Evolutionary conservation across 2,888 invertebrate genomes (phyloP).

Genomic region (Micropterix aruncella): DNA sequence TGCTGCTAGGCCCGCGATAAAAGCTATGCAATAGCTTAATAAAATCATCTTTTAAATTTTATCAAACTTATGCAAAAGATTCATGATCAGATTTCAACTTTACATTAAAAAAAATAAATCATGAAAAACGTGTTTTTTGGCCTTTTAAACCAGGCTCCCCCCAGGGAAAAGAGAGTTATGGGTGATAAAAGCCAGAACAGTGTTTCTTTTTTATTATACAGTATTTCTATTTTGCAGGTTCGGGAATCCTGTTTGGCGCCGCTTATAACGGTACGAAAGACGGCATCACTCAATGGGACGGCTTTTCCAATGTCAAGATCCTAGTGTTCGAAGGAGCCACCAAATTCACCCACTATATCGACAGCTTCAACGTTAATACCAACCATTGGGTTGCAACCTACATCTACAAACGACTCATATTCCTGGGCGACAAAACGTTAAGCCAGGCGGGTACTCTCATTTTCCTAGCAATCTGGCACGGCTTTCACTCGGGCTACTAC

Average conservation of each 20-base stretch:
- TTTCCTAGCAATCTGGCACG: slow-evolving; percentile 95
- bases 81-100: too few species aligned
- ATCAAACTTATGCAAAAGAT: too few species aligned
- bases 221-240: slow-evolving; percentile 22
- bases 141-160: too few species aligned
- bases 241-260: slow-evolving; percentile 52
- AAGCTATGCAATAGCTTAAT: too few species aligned
- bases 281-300: slow-evolving; percentile 65
- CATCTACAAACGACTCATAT: slow-evolving; percentile 85
- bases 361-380: slow-evolving; percentile 91
- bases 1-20: too few species aligned
- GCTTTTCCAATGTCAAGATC: slow-evolving; percentile 81
- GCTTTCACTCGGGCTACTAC: slow-evolving; percentile 89
- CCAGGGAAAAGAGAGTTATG: too few species aligned
- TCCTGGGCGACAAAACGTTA: slow-evolving; percentile 65
- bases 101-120: too few species aligned
- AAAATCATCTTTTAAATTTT: too few species aligned
- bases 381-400: slow-evolving; percentile 92
- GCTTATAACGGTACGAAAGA: slow-evolving; percentile 67
- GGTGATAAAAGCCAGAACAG: slow-evolving; percentile 1
- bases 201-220: slow-evolving; percentile 5
- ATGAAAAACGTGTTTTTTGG: too few species aligned
- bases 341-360: slow-evolving; percentile 76
- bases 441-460: slow-evolving; percentile 73
- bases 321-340: slow-evolving; percentile 67